Evolutionary conservation across 2,113 vertebrate species (phyloP), one percentile per base, ranked within the genome.

Genomic region (Puffinus mauretanicus): DNA sequence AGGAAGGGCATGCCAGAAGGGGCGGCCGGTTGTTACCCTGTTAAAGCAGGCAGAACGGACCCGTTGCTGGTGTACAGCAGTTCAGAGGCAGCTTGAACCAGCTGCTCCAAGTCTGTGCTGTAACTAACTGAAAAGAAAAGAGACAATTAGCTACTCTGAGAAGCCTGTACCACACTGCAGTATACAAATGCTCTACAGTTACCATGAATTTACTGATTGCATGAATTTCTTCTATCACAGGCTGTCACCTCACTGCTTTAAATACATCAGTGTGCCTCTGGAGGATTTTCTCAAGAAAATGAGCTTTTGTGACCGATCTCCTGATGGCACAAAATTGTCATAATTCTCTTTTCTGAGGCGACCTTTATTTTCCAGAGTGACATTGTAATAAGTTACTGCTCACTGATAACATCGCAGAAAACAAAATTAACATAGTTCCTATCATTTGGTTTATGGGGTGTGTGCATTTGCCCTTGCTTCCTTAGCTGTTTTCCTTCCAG

Each of bases 321-420:
- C 61, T 3, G 4, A 90, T 86, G 87, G 64, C 57, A 57, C 2
- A 3, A 47, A 87, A 40, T 25, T 69, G 83, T 38, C 54, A 64
- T 2, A 2, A 75, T 81, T 97, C 30, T 57, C 62, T 67, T 38
- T 55, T 84, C 84, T 84, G 73, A 94, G 30, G 38, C 93, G 67
- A 79, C 82, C 84, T 96, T 97, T 91, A 51, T 79, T 96, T 93
- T 88, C 75, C 87, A 42, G 46, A 86, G 22, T 92, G 54, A 88
- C 40, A 40, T 80, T 94, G 94, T 57, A 92, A 21, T 91, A 92
- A 91, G 61, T 82, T 84, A 60, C 40, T 9, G 16, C 42, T 94
- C 34, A 52, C 44, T 71, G 95, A 89, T 70, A 96, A 79, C 67
- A 92, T 94, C 34, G 0, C 65, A 85, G 40, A 92, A 78, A 96